Evolutionary conservation across 2,797 vertebrate genomes (phyloP), one percentile per base, ranked within the genome.

Genomic region (Enteromius viviparus): DNA sequence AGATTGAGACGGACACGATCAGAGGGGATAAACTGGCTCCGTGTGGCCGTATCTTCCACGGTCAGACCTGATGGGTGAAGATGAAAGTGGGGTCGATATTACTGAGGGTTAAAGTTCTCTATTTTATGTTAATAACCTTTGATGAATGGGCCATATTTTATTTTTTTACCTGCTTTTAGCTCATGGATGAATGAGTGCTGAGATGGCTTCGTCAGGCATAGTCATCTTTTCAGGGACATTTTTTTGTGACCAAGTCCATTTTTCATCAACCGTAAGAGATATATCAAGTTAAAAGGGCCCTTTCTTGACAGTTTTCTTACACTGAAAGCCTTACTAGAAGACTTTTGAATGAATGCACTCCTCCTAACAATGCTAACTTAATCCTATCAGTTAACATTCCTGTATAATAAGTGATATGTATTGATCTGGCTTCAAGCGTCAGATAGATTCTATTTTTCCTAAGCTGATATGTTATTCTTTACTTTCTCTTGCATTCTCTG

Each of bases 1-100:
- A 87, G 82, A 77, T 53, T 58, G 80, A 90, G 89, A 89, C 89
- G 88, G 92, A 88, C 90, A 89, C 76, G 89, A 92, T 94, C 88
- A 89, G 85, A 90, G 78, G 83, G 88, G 90, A 92, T 92, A 90
- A 92, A 88, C 89, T 81, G 37, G 11, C 85, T 64, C 80, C 3
- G 80, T 89, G 89, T 80, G 69, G 79, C 76, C 21, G 60, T 89
- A 89, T 91, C 90, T 91, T 76, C 76, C 81, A 85, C 85, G 80
- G 87, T 89, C 89, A 89, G 89, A 86, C 85, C 81, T 68, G 80
- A 81, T 80, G 32, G n/a, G 60, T 45, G 32, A 40, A 47, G 68
- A 65, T 60, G 66, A 15, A 49, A 49, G 55, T 45, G 10, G 29
- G 32, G 74, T 69, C 75, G 70, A 74, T 85, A 84, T 84, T 85